Conservation (phyloP, 2,113 vertebrate genomes). For the Amphiprion ocellaris region DNA sequence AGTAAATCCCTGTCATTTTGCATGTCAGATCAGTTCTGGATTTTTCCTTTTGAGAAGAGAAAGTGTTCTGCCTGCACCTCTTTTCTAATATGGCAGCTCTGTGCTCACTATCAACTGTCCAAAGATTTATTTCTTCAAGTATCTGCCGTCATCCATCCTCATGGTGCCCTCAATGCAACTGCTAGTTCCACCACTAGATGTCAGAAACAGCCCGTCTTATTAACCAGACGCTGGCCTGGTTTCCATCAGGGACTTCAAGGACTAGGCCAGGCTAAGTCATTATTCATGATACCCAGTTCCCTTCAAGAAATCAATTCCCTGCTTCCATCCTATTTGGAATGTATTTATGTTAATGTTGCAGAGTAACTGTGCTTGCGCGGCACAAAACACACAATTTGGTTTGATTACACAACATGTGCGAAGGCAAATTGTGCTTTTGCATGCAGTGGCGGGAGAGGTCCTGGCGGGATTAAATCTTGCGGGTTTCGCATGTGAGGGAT, state of each 20-base stretch:
- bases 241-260: slow-evolving; percentile 50
- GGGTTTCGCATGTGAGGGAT: slow-evolving; percentile 49
- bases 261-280: slow-evolving; percentile 47
- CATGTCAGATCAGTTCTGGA: too few relatives aligned
- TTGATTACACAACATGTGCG: slow-evolving; percentile 57
- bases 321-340: slow-evolving; percentile 59
- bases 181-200: slow-evolving; percentile 61
- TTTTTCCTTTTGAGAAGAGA: neutral
- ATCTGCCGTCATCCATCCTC: neutral
- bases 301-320: slow-evolving; percentile 63
- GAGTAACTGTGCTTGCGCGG: slow-evolving; percentile 37
- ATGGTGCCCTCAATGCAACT: slow-evolving; percentile 8
- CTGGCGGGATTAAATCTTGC: slow-evolving; percentile 38
- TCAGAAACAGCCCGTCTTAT: slow-evolving; percentile 45
- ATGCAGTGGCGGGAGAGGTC: slow-evolving; percentile 30
- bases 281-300: slow-evolving; percentile 64
- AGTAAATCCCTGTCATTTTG: too few relatives aligned
- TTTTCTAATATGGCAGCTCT: neutral
- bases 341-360: slow-evolving; percentile 64
- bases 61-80: neutral
- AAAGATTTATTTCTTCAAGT: neutral
- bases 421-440: slow-evolving; percentile 43
- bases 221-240: slow-evolving; percentile 34
- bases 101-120: neutral
- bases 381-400: slow-evolving; percentile 63